Conservation (phyloP, 2,797 vertebrate genomes). For the Sternarchorhynchus goeldii region DNA sequence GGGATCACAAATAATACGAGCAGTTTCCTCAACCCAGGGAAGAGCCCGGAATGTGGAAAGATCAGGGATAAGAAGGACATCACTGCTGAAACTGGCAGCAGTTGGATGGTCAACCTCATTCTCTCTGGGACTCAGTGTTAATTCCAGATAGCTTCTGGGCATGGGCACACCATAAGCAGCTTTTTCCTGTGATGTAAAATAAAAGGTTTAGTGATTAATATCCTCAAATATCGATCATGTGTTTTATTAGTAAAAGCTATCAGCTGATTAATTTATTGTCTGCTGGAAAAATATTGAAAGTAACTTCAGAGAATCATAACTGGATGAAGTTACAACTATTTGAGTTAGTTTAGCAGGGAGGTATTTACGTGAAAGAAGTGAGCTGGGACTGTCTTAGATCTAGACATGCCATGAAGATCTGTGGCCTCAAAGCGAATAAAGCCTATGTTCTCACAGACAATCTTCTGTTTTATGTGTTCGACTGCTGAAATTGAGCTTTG, state of each 20-base stretch:
- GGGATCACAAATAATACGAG: conserved; percentile 91
- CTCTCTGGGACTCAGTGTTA: conserved; percentile 83
- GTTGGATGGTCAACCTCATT: conserved; percentile 83
- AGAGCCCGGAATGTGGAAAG: conserved; percentile 84
- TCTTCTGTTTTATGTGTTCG: conserved; percentile 90
- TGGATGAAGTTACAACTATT: background rate
- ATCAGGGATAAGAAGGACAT: conserved; percentile 89
- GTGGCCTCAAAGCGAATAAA: conserved; percentile 92
- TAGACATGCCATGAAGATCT: conserved; percentile 91
- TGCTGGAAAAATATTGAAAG: background rate
- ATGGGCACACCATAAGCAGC: conserved; percentile 85
- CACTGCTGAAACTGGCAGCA: conserved; percentile 84
- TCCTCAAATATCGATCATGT: too few relatives aligned
- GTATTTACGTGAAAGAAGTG: conserved; percentile 88
- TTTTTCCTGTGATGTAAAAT: conserved; percentile 81
- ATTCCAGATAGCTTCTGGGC: conserved; percentile 90
- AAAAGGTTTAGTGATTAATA: background rate
- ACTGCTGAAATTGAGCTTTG: conserved; percentile 76
- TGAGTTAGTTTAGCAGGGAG: background rate
- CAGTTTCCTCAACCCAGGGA: conserved; percentile 89
- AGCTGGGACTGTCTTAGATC: conserved; percentile 90
- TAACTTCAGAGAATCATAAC: background rate
- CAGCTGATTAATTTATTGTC: background rate
- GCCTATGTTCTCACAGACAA: conserved; percentile 82
- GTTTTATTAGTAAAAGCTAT: too few relatives aligned